Evolutionary conservation across 2,797 vertebrate genomes (phyloP), one percentile per base, ranked within the genome.

Genomic region (Pelobates cultripes): DNA sequence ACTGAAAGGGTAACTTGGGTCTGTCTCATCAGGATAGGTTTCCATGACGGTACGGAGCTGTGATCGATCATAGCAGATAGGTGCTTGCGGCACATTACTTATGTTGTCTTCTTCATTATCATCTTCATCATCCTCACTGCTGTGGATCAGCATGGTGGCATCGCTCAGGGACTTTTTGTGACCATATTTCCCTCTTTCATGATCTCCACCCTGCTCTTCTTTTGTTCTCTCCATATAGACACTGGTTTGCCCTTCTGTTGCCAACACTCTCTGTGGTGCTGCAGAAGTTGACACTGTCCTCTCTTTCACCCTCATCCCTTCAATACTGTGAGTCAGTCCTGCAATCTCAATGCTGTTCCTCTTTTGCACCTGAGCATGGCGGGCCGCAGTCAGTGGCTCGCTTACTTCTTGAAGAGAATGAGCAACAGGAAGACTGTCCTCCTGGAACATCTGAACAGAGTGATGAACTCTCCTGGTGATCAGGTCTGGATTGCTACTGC

Each of bases 391-490:
- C 0, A 99, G 92, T 0, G 97, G 97, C 86, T 97, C 97, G 0
- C 97, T 98, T 79, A 99, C 97, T 86, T 99, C 98, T 88, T 99
- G 97, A 66, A 99, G 91, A 2, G 98, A 99, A 88, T 99, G 98
- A 0, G 98, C 98, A 17, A 99, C 97, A 0, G 98, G 98, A 84
- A 98, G 89, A 80, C 97, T 99, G 92, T 97, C 98, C 87, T 99
- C 98, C 86, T 99, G 98, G 91, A 99, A 99, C 0, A 96, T 98
- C 90, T 99, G 98, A n/a, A 99, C 98, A 0, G 97, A 97, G 89
- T 99, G 98, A 87, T 99, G 98, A 7, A 99, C 96, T 0, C 98
- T 92, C 3, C 98, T 89, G 0, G 97, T 99, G 87, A 99, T 96
- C 67, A 99, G 93, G 77, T 99, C 98, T 0, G 98, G 97, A 85